A percentile compares a stretch with the other conserved stretches of the same genome.
These are phyloP conservation scores for Harpalus rubripes DNA, from an alignment of 2,888 invertebrate species.

Conservation along the genomic window DNA sequence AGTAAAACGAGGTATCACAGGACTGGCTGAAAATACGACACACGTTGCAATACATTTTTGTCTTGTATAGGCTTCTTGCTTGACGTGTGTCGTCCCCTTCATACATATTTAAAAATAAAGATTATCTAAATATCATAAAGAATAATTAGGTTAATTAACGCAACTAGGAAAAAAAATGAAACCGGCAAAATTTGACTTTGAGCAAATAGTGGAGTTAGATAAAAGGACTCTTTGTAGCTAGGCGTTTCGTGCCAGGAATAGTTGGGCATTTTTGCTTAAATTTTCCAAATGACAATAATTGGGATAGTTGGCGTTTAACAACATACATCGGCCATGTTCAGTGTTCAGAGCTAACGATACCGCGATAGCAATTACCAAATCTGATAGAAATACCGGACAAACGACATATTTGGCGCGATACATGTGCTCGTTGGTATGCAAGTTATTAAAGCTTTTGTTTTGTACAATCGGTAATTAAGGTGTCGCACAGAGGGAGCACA, in stretches of 20 bases:
- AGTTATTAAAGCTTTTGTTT: conserved; percentile 74
- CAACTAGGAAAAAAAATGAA: too few relatives aligned
- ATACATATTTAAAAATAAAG: too few relatives aligned
- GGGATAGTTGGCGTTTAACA: conserved; percentile 39
- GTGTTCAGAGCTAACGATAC: conserved; percentile 26
- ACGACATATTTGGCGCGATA: conserved; percentile 62
- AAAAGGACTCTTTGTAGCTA: conserved; percentile 14
- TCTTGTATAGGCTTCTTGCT: too few relatives aligned
- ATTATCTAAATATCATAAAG: too few relatives aligned
- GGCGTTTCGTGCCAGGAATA: conserved; percentile 3
- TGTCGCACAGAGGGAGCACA: conserved; percentile 71
- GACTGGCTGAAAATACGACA: too few relatives aligned
- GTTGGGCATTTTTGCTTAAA: conserved; percentile 14
- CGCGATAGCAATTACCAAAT: conserved; percentile 57
- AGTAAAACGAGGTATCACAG: too few relatives aligned
- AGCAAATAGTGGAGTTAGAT: neutral
- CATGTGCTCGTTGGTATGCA: conserved; percentile 70
- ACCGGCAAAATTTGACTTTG: too few relatives aligned
- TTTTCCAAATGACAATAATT: conserved; percentile 25
- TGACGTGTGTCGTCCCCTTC: too few relatives aligned
- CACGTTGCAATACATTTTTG: too few relatives aligned
- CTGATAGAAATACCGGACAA: conserved; percentile 53
- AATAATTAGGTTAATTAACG: too few relatives aligned
- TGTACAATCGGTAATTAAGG: conserved; percentile 73
- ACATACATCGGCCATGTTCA: conserved; percentile 7